A percentile compares a stretch with the other conserved stretches of the same genome.
These are phyloP conservation scores for Myocastor coypus DNA, from an alignment of 2,113 vertebrate genomes.

Conservation along the genomic window DNA sequence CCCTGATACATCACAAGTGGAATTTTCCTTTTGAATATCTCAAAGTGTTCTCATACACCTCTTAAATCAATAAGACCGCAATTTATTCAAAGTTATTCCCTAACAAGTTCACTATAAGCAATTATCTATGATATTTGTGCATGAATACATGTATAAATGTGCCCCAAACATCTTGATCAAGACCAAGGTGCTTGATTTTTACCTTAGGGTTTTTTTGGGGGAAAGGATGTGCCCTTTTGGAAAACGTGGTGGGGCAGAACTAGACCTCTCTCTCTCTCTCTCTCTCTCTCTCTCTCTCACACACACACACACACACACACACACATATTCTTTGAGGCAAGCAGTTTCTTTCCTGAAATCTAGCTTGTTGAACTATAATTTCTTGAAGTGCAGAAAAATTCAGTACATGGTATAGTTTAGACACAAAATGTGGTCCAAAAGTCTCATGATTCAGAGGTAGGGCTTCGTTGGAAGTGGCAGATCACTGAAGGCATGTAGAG, in stretches of 20 bases:
- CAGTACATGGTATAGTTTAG: not conserved
- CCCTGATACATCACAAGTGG: not conserved
- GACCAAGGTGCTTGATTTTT: not conserved
- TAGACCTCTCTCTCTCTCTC: not conserved
- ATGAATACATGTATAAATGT: not conserved
- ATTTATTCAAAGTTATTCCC: not conserved
- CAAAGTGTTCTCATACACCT: not conserved
- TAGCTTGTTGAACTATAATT: not conserved
- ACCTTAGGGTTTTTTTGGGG: not conserved
- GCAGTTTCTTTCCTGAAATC: not conserved
- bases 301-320: no score
- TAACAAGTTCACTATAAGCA: not conserved
- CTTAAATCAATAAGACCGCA: not conserved
- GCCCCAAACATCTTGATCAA: not conserved
- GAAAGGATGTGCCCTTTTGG: not conserved
- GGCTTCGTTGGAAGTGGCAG: not conserved
- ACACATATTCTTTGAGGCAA: slow-evolving; percentile 22
- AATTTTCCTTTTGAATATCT: slow-evolving; percentile 24
- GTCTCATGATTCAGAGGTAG: not conserved
- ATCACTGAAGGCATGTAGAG: not conserved
- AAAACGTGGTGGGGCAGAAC: slow-evolving; percentile 1
- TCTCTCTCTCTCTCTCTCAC: not conserved
- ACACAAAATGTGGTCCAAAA: not conserved
- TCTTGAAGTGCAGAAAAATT: not conserved
- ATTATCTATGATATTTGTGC: not conserved